Conservation (phyloP, 2,888 invertebrate species). For the Coelogynopora nodosa region DNA sequence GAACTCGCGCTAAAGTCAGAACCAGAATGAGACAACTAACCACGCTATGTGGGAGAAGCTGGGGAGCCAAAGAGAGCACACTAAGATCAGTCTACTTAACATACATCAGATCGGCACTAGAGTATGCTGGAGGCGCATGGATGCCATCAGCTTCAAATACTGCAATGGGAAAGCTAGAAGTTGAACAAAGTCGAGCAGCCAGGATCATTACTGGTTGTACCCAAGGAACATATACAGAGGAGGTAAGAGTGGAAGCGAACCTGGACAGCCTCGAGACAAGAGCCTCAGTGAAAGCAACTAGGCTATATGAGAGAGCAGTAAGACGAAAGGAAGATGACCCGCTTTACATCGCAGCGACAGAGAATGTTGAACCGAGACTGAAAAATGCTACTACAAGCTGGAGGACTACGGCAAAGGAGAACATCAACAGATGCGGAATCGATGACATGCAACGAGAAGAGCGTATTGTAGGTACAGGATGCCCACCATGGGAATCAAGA, state of each 20-base stretch:
- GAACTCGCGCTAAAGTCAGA: not conserved
- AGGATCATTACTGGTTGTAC: not conserved
- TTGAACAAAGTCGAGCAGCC: not conserved
- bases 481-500: not conserved
- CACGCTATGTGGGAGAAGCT: constrained; percentile 31
- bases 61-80: constrained; percentile 47
- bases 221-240: not conserved
- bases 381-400: not conserved
- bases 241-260: not conserved
- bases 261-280: not conserved
- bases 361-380: not conserved
- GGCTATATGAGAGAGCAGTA: not conserved
- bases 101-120: not conserved
- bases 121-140: not conserved
- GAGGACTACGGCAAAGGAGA: not conserved
- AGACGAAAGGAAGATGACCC: not conserved
- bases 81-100: not conserved
- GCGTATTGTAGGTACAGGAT: not conserved
- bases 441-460: not conserved
- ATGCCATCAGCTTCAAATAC: not conserved
- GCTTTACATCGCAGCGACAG: too few relatives aligned
- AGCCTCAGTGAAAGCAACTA: not conserved
- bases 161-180: not conserved
- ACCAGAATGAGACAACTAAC: not conserved
- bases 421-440: not conserved